Evolutionary conservation across 2,797 vertebrate species (phyloP).

Genomic region (Denticeps clupeoides): DNA sequence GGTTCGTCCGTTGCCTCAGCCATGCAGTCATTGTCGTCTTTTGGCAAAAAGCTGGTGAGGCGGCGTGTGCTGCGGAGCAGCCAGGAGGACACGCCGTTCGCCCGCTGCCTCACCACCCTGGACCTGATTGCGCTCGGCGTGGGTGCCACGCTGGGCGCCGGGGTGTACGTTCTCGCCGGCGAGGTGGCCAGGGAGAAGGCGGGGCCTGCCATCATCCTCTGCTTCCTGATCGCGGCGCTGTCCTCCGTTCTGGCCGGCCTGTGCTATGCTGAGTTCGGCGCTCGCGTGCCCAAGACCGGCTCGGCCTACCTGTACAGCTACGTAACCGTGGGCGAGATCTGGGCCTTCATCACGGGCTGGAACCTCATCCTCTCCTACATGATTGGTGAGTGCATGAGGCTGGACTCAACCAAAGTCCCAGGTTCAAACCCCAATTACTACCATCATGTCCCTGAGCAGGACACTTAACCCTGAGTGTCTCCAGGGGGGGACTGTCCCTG

Average conservation of each 20-base stretch:
- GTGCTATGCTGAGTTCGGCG: constrained; percentile 78
- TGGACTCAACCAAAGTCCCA: neutral
- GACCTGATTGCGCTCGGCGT: constrained; percentile 73
- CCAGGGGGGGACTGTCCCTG: no score
- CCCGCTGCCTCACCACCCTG: constrained; percentile 67
- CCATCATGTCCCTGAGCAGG: no score
- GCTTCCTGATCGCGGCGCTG: constrained; percentile 69
- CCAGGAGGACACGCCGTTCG: constrained; percentile 53
- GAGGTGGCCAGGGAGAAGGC: constrained; percentile 72
- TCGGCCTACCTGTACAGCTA: constrained; percentile 83
- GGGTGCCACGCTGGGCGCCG: constrained; percentile 72
- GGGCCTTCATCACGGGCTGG: constrained; percentile 81
- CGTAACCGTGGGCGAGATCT: constrained; percentile 77
- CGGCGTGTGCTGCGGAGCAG: constrained; percentile 57
- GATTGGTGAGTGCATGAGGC: constrained; percentile 52
- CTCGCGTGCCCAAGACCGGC: constrained; percentile 70
- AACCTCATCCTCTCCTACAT: constrained; percentile 80
- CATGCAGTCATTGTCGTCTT: constrained; percentile 28
- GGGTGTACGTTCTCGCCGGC: constrained; percentile 70
- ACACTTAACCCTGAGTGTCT: no score
- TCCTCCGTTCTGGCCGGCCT: constrained; percentile 72
- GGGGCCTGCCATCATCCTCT: constrained; percentile 71
- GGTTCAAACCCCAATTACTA: neutral
- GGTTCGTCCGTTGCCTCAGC: constrained; percentile 14
- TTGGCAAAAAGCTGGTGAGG: constrained; percentile 65